Conservation (phyloP, 2,888 invertebrate species). For the Crioceris asparagi region DNA sequence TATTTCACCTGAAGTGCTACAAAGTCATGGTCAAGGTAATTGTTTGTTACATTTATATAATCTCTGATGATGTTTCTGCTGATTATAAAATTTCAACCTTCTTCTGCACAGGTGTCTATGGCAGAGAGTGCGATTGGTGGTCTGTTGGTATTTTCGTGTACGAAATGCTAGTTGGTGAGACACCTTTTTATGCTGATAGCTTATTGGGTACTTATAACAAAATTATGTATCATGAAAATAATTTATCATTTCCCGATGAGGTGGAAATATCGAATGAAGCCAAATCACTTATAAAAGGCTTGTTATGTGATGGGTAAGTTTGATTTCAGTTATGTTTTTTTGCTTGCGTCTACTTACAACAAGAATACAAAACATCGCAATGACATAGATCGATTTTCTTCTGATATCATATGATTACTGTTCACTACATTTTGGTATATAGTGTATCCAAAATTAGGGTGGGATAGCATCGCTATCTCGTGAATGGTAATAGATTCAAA, state of each 20-base stretch:
- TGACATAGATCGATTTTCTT: too few relatives aligned
- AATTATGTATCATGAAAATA: constrained; percentile 98
- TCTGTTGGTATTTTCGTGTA: constrained; percentile 97
- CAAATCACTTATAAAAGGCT: constrained; percentile 81
- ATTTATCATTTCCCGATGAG: constrained; percentile 90
- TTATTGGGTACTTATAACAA: constrained; percentile 94
- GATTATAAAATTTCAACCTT: too few relatives aligned
- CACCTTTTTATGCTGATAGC: constrained; percentile 98
- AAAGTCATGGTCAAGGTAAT: constrained; percentile 73
- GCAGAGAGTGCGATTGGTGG: constrained; percentile 99
- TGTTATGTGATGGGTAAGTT: constrained; percentile 72
- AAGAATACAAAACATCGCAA: too few relatives aligned
- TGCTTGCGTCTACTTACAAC: too few relatives aligned
- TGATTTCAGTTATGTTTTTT: not conserved
- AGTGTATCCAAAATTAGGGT: too few relatives aligned
- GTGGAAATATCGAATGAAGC: constrained; percentile 83
- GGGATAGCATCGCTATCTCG: too few relatives aligned
- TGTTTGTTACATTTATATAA: too few relatives aligned
- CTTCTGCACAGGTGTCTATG: constrained; percentile 74
- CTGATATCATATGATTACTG: too few relatives aligned
- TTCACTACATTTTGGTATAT: too few relatives aligned
- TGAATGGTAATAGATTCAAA: too few relatives aligned
- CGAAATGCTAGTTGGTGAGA: constrained; percentile 98
- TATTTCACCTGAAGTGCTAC: constrained; percentile 96
- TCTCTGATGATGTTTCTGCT: too few relatives aligned